These are phyloP conservation scores for Megalops cyprinoides DNA, from an alignment of 2,797 vertebrate genomes.

Conservation along the genomic window DNA sequence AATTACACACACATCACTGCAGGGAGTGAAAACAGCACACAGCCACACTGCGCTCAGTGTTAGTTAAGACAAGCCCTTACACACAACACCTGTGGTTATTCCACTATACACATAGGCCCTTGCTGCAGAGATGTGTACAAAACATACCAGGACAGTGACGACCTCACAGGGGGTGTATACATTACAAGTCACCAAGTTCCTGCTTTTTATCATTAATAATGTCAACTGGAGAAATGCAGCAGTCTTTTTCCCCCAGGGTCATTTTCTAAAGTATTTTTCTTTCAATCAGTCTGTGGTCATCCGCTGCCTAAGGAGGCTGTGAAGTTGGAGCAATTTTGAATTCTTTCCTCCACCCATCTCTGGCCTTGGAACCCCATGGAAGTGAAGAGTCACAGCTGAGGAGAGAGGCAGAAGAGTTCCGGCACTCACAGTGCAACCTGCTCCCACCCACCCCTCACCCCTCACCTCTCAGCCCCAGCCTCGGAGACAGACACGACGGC, in stretches of 20 bases:
- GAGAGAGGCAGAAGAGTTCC: background rate
- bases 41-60: no score
- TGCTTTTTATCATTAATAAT: background rate
- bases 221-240: background rate
- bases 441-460: background rate
- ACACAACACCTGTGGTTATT: background rate
- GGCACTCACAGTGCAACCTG: background rate
- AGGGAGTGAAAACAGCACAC: background rate
- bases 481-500: background rate
- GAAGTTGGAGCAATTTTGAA: background rate
- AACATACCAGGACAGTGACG: background rate
- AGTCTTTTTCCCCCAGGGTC: background rate
- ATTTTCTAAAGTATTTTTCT: conserved; percentile 2
- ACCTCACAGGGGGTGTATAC: no score
- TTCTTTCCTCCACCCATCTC: background rate
- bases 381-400: background rate
- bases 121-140: background rate
- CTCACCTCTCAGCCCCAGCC: background rate
- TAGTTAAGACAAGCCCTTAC: no score
- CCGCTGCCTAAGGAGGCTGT: background rate
- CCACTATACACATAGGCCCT: background rate
- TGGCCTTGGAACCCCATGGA: background rate
- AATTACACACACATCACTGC: background rate
- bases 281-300: background rate
- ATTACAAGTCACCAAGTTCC: background rate